A percentile compares a stretch with the other conserved stretches of the same genome.
phyloP scores from a whole-genome alignment of 2,113 vertebrate genomes.

The Narcine bancroftii region DNA sequence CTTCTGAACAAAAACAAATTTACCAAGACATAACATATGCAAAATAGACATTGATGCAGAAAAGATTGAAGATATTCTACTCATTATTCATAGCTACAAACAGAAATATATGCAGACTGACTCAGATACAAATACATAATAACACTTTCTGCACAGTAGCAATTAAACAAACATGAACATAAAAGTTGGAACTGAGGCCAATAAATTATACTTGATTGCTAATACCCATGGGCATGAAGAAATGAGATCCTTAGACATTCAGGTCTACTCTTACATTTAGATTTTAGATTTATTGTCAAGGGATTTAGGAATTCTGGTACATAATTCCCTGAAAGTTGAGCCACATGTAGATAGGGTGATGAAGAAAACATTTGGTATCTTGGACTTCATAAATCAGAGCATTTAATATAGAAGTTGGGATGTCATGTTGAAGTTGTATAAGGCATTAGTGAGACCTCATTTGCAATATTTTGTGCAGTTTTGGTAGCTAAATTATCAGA shows the following conservation, averaged over 20 bases:
- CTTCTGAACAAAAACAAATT: slow-evolving; percentile 30
- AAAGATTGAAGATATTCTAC: not conserved
- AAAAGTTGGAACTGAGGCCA: not conserved
- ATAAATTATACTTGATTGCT: not conserved
- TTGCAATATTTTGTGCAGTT: too few relatives aligned
- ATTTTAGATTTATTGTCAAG: too few relatives aligned
- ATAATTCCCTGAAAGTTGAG: too few relatives aligned
- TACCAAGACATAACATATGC: slow-evolving; percentile 26
- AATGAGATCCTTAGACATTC: not conserved
- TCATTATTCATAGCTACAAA: not conserved
- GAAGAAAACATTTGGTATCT: too few relatives aligned
- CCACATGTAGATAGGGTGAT: too few relatives aligned
- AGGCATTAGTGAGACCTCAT: too few relatives aligned
- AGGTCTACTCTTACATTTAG: not conserved
- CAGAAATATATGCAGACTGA: not conserved
- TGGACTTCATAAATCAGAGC: too few relatives aligned
- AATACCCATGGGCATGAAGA: not conserved
- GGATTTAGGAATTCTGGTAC: too few relatives aligned
- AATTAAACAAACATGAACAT: slow-evolving; percentile 12
- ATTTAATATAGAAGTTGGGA: too few relatives aligned
- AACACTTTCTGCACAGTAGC: not conserved
- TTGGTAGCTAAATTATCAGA: too few relatives aligned
- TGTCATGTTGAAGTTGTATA: too few relatives aligned
- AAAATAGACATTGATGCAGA: not conserved
- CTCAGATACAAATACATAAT: slow-evolving; percentile 15